Percentiles rank a stretch among this genome's conserved stretches.
phyloP scores from a whole-genome alignment of 2,888 invertebrate species.

The Calliphora vomitoria region DNA sequence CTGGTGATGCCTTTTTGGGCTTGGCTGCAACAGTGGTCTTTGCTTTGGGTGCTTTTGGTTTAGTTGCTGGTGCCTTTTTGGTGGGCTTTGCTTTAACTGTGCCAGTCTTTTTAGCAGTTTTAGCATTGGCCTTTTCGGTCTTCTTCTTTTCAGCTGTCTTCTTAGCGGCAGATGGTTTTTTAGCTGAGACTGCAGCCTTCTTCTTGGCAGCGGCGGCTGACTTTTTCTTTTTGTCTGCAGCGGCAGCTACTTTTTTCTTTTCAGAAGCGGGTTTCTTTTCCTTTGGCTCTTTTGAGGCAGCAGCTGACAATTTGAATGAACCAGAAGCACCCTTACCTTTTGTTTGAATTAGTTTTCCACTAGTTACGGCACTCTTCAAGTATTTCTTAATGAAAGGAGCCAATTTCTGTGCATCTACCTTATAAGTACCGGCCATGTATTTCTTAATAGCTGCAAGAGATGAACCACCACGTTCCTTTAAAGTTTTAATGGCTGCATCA shows the following conservation, averaged over 20 bases:
- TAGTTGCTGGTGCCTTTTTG: constrained; percentile 5
- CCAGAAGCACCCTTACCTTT: constrained; percentile 31
- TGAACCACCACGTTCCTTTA: no score
- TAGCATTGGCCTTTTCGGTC: neutral
- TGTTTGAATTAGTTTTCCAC: constrained; percentile 36
- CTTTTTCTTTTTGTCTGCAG: neutral
- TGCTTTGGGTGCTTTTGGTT: constrained; percentile 15
- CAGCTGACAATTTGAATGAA: constrained; percentile 15
- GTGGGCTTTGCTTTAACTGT: constrained; percentile 2
- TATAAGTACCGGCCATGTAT: neutral
- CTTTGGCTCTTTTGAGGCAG: constrained; percentile 18
- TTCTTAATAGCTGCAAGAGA: no score
- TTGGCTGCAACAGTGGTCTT: neutral
- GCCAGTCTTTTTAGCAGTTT: neutral
- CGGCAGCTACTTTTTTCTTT: neutral
- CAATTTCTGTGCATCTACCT: constrained; percentile 15
- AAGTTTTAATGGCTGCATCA: no score
- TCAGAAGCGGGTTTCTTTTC: constrained; percentile 5
- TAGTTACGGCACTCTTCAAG: constrained; percentile 7
- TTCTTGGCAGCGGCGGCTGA: neutral
- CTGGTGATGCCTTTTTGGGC: neutral
- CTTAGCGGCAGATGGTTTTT: constrained; percentile 7
- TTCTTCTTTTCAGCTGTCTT: constrained; percentile 1
- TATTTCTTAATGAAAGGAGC: constrained; percentile 27
- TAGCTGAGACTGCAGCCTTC: neutral